These are phyloP conservation scores for Crypturellus undulatus DNA, from an alignment of 2,113 vertebrate genomes.

Conservation along the genomic window DNA sequence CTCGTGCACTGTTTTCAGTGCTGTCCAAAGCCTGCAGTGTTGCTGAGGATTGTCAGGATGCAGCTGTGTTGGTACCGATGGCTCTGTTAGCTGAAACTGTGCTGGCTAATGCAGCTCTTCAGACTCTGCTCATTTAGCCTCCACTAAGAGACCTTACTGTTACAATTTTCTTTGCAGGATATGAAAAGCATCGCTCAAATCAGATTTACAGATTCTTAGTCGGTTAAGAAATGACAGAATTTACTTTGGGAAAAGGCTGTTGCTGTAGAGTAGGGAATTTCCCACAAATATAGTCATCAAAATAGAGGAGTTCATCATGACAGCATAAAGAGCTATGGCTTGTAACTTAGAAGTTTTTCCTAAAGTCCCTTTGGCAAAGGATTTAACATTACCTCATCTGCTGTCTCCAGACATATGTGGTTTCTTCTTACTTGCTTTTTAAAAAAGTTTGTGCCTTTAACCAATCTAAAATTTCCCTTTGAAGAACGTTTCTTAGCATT, in stretches of 20 bases:
- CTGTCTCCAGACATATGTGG: background rate
- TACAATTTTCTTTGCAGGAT: background rate
- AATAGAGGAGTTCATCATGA: background rate
- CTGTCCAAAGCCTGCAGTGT: background rate
- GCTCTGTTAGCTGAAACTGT: background rate
- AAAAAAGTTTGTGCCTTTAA: too few species aligned
- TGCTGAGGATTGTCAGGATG: background rate
- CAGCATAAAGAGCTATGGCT: background rate
- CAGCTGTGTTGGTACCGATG: accelerated
- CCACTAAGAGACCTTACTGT: background rate
- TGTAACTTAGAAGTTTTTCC: background rate
- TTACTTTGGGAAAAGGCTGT: background rate
- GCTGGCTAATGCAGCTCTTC: background rate
- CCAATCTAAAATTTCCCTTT: too few species aligned
- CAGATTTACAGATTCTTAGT: background rate
- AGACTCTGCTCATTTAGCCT: background rate
- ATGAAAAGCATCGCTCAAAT: background rate
- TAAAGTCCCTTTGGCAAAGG: background rate
- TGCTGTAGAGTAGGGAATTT: background rate
- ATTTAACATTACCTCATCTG: background rate
- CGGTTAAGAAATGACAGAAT: background rate
- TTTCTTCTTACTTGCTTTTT: background rate
- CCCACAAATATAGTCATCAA: background rate
- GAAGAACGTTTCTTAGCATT: background rate
- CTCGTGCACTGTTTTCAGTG: background rate